Base-by-base conservation (phyloP, 2,797 vertebrate genomes). In the Hafferia zeledoni region DNA sequence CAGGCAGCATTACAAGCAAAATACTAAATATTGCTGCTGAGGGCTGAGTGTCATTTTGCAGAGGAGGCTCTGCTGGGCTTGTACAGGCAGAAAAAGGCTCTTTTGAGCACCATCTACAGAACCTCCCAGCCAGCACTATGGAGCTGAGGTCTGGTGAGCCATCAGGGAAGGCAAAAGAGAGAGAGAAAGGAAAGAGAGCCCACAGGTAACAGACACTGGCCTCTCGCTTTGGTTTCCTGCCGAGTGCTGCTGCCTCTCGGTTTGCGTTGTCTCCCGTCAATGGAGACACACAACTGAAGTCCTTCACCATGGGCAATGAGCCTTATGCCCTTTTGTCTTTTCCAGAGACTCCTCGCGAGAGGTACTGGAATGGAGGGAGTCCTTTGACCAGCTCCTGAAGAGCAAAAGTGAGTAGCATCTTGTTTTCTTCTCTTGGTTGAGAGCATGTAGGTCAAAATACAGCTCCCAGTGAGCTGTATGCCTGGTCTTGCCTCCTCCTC, bases 321-420 rank as follows among this genome's bases (percentile, higher is more conserved):
- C 39, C 69, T 96, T 22, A 95, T 1, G 0, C 31, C 65, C 31
- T 90, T 83, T 79, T 94, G 49, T 93, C 61, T 96, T 90, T 96
- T 96, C 39, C 94, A 98, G 97, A 96, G 96, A 96, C 70, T 94
- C 97, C 74, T 96, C 97, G 20, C 97, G 59, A 94, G 98, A 98
- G 15, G 97, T 96, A 28, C 96, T 98, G 8, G 97, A 96, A 47
- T 98, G 98, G 98, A 97, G 90, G 46, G 98, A 98, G 50, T 98
- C 98, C 8, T 98, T 98, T 3, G 97, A 97, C 64, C 95, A 95
- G 67, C 96, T 98, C 27, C 95, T 98, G 93, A 98, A 94, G 91
- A 98, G 98, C 93, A 98, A 97, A 97, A 97, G 98, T 98, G 88
- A 98, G 98, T 98, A 84, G 22, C 47, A 71, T 49, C 71, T 82